A percentile compares a stretch with the other conserved stretches of the same genome.
Evolutionary conservation across 2,797 vertebrate species (phyloP).

Genomic region (Peromyscus eremicus): DNA sequence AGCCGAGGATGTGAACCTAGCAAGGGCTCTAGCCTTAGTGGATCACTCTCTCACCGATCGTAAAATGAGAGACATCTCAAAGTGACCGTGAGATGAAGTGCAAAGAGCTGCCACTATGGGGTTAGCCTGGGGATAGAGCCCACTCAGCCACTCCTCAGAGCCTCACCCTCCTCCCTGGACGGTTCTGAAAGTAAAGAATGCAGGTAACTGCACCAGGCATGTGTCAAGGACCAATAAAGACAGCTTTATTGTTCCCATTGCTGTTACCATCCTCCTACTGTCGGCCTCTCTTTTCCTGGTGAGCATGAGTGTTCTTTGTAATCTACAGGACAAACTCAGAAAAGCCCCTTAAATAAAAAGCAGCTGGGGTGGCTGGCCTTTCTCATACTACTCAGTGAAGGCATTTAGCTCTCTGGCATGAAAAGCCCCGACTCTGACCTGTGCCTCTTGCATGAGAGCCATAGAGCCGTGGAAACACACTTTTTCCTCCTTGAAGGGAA

Average conservation of each 20-base stretch:
- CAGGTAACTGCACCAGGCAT: neutral
- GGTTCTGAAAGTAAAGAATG: neutral
- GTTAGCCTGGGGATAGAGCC: neutral
- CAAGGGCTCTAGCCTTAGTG: neutral
- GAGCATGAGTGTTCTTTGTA: neutral
- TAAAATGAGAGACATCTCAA: slow-evolving; percentile 11
- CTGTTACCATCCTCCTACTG: too few species aligned
- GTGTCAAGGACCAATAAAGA: neutral
- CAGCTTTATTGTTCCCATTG: neutral
- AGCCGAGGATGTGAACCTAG: neutral
- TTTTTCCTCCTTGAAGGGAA: neutral
- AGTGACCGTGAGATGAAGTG: neutral
- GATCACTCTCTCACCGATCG: neutral
- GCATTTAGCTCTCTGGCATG: neutral
- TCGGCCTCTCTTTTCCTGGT: neutral
- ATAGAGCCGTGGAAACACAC: neutral
- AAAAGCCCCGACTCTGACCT: neutral
- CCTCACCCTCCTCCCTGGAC: neutral
- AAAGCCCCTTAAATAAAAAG: neutral
- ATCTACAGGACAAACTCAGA: neutral
- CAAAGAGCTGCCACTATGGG: neutral
- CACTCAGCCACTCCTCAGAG: neutral
- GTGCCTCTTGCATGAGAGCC: rapidly evolving
- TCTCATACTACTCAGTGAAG: neutral
- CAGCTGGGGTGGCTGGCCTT: neutral